Base-by-base conservation (phyloP, 2,113 vertebrate genomes). In the Prunella fulvescens region DNA sequence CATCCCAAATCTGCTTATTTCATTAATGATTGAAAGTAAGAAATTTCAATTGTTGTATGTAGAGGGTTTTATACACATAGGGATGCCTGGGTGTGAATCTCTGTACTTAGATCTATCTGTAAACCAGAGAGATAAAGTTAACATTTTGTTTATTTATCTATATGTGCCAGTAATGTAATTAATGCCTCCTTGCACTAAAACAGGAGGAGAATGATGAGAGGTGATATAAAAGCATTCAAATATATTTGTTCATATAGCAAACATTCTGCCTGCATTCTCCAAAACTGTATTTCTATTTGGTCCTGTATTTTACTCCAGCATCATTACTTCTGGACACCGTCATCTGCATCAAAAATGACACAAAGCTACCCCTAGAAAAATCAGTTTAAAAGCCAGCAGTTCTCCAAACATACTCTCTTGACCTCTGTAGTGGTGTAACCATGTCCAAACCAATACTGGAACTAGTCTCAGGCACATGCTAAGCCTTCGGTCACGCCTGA, bases 391-490 rank as follows among this genome's bases (percentile, higher is more conserved):
- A 8, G 16, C 17, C 2, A 8, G 25, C 19, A 42, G 15, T 5
- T 57, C 20, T 92, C 56, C 17, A 67, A 58, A 50, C 29, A 29
- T 24, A 19, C 2, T 61, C 3, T 51, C 33, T 50, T 50, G 25
- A 19, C 9, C 3, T 58, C 1, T 3, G 8, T 5, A 7, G 9
- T 3, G 39, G 10, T 16, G 12, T 39, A 35, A 19, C 16, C 5
- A 19, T 50, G 42, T 48, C 33, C 33, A 80, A 62, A 45, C 22
- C 48, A 24, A 16, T 56, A 15, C 28, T 15, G 25, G 14, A 19
- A n/a, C 23, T 61, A 53, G 17, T 74, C 20, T 39, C 14, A 51
- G 80, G 57, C 19, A 17, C 15, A 1, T 4, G 2, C 19, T 82
- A 64, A 84, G 17, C 8, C 19, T 92, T 9, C 24, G 39, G 29